phyloP scores from a whole-genome alignment of 1,140 invertebrate genomes.

The Akabosia matsudoensis region DNA sequence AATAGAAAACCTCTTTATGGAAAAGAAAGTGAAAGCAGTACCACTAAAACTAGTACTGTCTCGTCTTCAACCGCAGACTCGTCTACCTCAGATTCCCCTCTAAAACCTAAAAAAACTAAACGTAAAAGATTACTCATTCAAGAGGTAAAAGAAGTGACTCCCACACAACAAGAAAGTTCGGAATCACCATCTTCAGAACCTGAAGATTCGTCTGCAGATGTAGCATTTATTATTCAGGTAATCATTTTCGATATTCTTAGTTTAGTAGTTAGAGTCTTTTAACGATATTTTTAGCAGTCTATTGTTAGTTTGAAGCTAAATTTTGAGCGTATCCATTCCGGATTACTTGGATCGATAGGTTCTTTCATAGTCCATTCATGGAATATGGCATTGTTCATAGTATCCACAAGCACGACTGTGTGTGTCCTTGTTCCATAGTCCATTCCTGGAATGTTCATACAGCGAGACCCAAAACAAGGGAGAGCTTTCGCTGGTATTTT shows the following conservation, averaged over 20 bases:
- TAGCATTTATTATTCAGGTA: constrained; percentile 61
- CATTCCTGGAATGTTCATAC: constrained; percentile 58
- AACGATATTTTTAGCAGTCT: too few species aligned
- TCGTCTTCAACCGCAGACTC: constrained; percentile 10
- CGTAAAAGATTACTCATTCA: constrained; percentile 46
- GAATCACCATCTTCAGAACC: neutral
- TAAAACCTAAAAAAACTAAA: constrained; percentile 42
- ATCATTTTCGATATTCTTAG: neutral
- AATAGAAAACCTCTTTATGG: neutral
- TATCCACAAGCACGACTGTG: constrained; percentile 64
- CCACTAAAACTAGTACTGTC: neutral
- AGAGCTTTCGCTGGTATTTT: neutral
- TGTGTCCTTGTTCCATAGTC: constrained; percentile 71
- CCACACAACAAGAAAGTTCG: constrained; percentile 14
- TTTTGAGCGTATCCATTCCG: constrained; percentile 32
- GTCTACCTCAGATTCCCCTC: constrained; percentile 7
- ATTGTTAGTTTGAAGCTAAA: constrained; percentile 19
- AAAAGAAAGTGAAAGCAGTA: neutral
- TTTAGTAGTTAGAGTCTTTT: too few species aligned
- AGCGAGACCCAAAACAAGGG: constrained; percentile 61
- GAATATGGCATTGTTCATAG: constrained; percentile 60
- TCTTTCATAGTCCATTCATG: constrained; percentile 63
- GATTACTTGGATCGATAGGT: constrained; percentile 50
- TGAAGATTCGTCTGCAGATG: constrained; percentile 54
- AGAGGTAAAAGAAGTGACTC: constrained; percentile 44